Evolutionary conservation across 1,140 invertebrate genomes (phyloP).

Genomic region (Drepana arcuata): DNA sequence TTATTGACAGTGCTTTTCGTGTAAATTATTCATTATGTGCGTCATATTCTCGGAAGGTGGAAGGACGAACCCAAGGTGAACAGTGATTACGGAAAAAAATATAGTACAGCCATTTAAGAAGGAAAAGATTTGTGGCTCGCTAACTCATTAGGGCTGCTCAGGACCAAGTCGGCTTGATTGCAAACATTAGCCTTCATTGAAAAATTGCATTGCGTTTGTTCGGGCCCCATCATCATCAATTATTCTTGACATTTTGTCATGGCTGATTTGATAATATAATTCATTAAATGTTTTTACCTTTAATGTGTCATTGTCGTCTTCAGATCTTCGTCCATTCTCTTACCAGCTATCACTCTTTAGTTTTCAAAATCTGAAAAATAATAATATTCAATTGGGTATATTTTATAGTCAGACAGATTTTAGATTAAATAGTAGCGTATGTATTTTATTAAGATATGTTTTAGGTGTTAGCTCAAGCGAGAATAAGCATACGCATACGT

Average conservation of each 20-base stretch:
- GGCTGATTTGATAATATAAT: constrained; percentile 8
- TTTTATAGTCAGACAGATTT: too few relatives aligned
- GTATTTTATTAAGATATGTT: too few relatives aligned
- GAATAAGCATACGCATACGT: too few relatives aligned
- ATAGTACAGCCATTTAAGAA: constrained; percentile 33
- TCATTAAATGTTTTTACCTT: too few relatives aligned
- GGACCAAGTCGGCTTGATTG: constrained; percentile 20
- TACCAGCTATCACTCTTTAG: too few relatives aligned
- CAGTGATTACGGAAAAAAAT: constrained; percentile 31
- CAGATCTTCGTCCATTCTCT: too few relatives aligned
- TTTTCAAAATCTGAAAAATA: too few relatives aligned
- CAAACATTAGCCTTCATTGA: constrained; percentile 24
- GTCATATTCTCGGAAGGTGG: constrained; percentile 58
- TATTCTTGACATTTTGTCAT: constrained; percentile 4
- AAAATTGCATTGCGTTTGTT: constrained; percentile 26
- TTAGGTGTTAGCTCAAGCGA: too few relatives aligned
- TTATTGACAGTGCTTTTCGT: constrained; percentile 38
- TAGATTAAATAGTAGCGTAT: too few relatives aligned
- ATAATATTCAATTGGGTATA: too few relatives aligned
- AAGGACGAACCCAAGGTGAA: constrained; percentile 39
- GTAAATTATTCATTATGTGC: too few relatives aligned
- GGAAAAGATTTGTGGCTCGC: constrained; percentile 29
- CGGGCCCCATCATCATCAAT: constrained; percentile 8
- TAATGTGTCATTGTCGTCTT: too few relatives aligned
- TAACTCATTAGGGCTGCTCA: constrained; percentile 36